These are phyloP conservation scores for Parnassius mnemosyne DNA, from an alignment of 2,888 invertebrate species.

Conservation along the genomic window DNA sequence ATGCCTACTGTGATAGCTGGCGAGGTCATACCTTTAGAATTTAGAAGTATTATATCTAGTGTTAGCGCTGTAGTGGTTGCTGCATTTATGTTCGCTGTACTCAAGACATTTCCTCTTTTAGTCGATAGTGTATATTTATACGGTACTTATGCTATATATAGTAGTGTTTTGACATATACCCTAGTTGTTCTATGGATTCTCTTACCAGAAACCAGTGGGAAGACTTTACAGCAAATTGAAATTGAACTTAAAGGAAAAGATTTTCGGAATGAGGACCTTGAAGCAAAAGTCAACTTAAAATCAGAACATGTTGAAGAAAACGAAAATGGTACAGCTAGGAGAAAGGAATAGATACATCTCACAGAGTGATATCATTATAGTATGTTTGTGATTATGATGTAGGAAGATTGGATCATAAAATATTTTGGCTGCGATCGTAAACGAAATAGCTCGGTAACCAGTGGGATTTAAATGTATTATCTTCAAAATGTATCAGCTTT, in stretches of 20 bases:
- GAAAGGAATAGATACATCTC: no score
- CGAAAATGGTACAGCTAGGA: no score
- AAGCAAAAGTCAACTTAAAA: no score
- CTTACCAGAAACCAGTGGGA: conserved; percentile 61
- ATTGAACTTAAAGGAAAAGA: conserved; percentile 52
- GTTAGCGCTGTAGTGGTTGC: conserved; percentile 57
- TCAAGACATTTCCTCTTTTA: conserved; percentile 54
- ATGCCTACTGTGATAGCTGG: conserved; percentile 85
- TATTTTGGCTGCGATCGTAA: no score
- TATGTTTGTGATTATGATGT: no score
- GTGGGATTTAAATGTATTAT: no score
- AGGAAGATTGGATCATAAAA: no score
- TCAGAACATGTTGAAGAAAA: no score
- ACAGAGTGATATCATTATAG: no score
- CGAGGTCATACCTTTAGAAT: conserved; percentile 82
- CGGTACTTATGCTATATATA: conserved; percentile 55
- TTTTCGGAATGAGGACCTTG: no score
- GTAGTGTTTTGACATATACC: conserved; percentile 49
- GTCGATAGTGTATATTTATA: conserved; percentile 48
- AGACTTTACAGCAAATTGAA: conserved; percentile 61
- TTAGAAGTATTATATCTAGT: conserved; percentile 78
- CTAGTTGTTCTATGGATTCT: conserved; percentile 48
- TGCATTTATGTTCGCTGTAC: conserved; percentile 49
- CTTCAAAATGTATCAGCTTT: no score
- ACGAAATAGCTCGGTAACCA: no score